These are phyloP conservation scores for Lysandra coridon DNA, from an alignment of 2,888 invertebrate species.

Conservation along the genomic window DNA sequence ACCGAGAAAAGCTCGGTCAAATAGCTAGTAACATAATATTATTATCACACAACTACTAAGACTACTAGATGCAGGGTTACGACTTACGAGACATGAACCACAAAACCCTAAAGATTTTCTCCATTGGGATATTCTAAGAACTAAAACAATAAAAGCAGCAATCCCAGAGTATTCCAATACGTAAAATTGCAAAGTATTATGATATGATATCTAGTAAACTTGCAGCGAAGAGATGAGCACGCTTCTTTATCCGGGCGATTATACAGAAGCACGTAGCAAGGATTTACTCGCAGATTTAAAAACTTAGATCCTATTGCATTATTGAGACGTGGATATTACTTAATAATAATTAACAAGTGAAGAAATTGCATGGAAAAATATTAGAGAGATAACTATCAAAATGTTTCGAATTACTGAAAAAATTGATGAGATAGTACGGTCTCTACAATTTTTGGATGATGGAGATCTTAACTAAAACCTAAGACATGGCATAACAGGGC, in stretches of 20 bases:
- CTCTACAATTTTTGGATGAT: too few species aligned
- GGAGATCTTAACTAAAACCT: too few species aligned
- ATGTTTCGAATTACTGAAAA: background rate
- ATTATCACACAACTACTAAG: background rate
- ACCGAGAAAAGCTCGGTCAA: too few species aligned
- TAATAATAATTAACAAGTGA: background rate
- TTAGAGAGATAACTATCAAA: background rate
- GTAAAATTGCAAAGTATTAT: constrained; percentile 6
- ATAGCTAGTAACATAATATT: too few species aligned
- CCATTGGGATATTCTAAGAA: background rate
- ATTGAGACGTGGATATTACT: constrained; percentile 33
- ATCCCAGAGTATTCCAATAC: background rate
- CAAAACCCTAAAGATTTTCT: background rate
- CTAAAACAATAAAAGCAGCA: constrained; percentile 2
- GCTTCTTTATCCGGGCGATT: constrained; percentile 70
- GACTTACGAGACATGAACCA: background rate
- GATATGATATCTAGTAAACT: constrained; percentile 50
- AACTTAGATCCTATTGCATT: constrained; percentile 49
- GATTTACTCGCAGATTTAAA: constrained; percentile 63
- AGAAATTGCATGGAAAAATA: background rate
- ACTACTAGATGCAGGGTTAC: background rate
- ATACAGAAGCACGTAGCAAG: constrained; percentile 71
- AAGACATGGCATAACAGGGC: too few species aligned
- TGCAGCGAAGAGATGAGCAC: constrained; percentile 62
- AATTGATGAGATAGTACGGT: too few species aligned